phyloP scores from a whole-genome alignment of 2,888 invertebrate species.

The Druceiella hillmani region DNA sequence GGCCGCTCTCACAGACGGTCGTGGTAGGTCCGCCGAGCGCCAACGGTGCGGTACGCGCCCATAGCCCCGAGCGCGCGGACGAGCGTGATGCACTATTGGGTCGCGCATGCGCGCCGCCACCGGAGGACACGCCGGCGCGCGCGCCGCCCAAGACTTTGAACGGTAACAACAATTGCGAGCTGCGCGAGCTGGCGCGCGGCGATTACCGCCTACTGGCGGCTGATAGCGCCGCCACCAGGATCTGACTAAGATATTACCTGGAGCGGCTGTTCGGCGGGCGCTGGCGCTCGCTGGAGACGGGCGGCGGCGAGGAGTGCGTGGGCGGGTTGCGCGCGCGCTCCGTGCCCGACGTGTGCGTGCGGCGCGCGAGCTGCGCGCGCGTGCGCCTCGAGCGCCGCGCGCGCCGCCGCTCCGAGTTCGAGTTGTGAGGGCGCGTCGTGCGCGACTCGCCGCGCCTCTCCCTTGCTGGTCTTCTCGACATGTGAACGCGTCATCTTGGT shows the following conservation, averaged over 20 bases:
- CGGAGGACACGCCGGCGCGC: conserved; percentile 52
- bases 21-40: conserved; percentile 51
- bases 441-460: conserved; percentile 43
- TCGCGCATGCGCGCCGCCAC: conserved; percentile 46
- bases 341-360: conserved; percentile 29
- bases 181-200: conserved; percentile 62
- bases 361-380: conserved; percentile 28
- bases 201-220: conserved; percentile 49
- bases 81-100: conserved; percentile 56
- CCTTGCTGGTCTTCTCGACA: no score
- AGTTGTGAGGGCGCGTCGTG: conserved; percentile 37
- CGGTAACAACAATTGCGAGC: conserved; percentile 75
- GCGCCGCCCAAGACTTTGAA: conserved; percentile 60
- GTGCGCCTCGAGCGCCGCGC: conserved; percentile 27
- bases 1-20: conserved; percentile 44
- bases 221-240: conserved; percentile 53
- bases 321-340: conserved; percentile 22
- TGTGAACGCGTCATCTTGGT: no score
- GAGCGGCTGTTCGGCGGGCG: conserved; percentile 63
- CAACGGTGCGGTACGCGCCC: conserved; percentile 56
- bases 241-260: conserved; percentile 73
- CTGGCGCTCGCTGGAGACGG: conserved; percentile 48
- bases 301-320: conserved; percentile 42
- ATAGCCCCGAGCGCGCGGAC: conserved; percentile 50
- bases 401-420: no score